phyloP scores from a whole-genome alignment of 2,113 vertebrate species.

The Thamnophis sirtalis region DNA sequence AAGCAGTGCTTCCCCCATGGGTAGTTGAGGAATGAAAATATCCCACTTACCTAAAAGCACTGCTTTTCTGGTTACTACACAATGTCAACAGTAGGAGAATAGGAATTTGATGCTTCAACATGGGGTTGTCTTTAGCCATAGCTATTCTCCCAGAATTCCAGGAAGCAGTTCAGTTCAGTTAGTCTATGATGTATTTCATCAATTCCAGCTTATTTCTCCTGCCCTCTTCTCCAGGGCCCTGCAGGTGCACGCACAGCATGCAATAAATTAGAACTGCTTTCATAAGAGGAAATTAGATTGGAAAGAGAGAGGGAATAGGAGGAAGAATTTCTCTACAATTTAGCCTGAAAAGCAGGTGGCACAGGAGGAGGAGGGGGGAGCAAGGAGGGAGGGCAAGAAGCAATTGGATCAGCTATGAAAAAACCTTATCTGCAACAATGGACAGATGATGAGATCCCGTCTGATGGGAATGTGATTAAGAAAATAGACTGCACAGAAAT shows the following conservation, averaged over 20 bases:
- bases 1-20: not conserved
- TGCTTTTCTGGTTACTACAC: not conserved
- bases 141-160: not conserved
- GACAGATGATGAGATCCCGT: no score
- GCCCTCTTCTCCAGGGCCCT: not conserved
- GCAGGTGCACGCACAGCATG: constrained; percentile 3
- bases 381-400: not conserved
- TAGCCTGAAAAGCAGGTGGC: not conserved
- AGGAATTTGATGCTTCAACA: not conserved
- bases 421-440: no score
- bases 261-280: constrained; percentile 23
- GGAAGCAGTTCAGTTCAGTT: not conserved
- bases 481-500: no score
- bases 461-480: no score
- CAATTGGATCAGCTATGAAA: not conserved
- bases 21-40: not conserved
- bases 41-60: not conserved
- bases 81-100: not conserved
- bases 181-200: not conserved
- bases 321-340: not conserved
- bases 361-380: not conserved
- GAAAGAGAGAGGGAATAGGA: not conserved
- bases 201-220: not conserved
- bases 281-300: constrained; percentile 1
- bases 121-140: not conserved